Conservation (phyloP, 2,888 invertebrate species). For the Orchestes rusci region DNA sequence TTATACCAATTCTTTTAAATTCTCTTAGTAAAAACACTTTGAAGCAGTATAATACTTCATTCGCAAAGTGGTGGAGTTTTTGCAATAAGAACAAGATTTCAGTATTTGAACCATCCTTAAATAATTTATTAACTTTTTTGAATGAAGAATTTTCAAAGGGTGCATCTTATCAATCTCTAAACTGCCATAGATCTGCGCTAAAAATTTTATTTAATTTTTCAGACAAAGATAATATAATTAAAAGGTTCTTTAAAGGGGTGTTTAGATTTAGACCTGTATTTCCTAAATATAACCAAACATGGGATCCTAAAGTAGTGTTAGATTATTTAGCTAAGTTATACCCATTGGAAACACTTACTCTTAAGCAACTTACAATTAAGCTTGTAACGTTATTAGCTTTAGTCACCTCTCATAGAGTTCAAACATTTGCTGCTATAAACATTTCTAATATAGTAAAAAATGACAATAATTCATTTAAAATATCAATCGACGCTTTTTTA, state of each 20-base stretch:
- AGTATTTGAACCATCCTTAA: conserved; percentile 1
- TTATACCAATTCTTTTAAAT: not conserved
- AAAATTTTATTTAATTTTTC: conserved; percentile 10
- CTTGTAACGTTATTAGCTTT: not conserved
- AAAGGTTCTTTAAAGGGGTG: conserved; percentile 28
- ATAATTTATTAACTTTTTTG: conserved; percentile 2
- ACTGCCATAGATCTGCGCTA: conserved; percentile 12
- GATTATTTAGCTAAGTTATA: conserved; percentile 1
- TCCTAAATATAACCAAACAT: conserved; percentile 29
- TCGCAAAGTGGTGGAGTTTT: conserved; percentile 3
- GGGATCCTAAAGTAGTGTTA: conserved; percentile 26
- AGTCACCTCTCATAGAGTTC: conserved; percentile 13
- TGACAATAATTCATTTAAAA: conserved; percentile 8
- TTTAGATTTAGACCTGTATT: conserved; percentile 23
- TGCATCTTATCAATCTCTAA: conserved; percentile 3
- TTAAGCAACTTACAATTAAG: conserved; percentile 9
- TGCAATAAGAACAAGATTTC: conserved; percentile 1
- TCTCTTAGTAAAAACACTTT: not conserved
- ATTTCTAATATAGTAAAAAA: conserved; percentile 11
- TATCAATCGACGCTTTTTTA: conserved; percentile 18
- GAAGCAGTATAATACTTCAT: not conserved
- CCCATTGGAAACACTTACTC: not conserved
- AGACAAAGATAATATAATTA: conserved; percentile 14
- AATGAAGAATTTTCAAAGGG: not conserved
- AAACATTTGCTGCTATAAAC: conserved; percentile 18